phyloP scores from a whole-genome alignment of 2,888 invertebrate species.

The Amblyjoppa fuscipennis region DNA sequence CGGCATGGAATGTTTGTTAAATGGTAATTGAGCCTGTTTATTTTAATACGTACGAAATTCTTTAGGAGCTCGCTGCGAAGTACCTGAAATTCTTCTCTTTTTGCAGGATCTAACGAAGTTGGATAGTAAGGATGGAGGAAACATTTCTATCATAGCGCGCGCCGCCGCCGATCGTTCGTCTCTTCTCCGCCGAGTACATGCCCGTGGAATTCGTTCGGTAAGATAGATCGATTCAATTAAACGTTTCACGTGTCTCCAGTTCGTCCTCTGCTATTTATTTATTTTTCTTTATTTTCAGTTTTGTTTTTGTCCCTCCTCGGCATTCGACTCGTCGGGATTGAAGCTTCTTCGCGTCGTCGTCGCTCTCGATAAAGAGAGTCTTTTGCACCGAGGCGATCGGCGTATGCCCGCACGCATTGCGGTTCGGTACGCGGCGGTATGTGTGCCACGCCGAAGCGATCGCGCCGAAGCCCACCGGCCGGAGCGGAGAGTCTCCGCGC shows the following conservation, averaged over 20 bases:
- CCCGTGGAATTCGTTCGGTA: conserved; percentile 61
- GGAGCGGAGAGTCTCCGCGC: conserved; percentile 27
- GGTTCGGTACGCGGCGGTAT: conserved; percentile 38
- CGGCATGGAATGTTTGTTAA: too few species aligned
- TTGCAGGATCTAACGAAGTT: too few species aligned
- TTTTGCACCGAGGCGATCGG: conserved; percentile 10
- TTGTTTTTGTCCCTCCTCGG: not conserved
- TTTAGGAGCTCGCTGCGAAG: too few species aligned
- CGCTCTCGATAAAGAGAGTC: conserved; percentile 8
- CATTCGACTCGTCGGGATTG: conserved; percentile 7
- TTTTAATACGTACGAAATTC: too few species aligned
- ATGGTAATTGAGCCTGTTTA: too few species aligned
- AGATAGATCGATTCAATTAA: conserved; percentile 67
- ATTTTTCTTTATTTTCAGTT: not conserved
- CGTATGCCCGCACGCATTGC: conserved; percentile 10
- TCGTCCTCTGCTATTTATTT: not conserved
- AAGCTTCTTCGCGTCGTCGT: conserved; percentile 18
- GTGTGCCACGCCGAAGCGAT: conserved; percentile 54
- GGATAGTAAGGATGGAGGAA: not conserved
- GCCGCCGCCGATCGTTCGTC: conserved; percentile 45
- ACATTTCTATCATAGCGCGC: conserved; percentile 39
- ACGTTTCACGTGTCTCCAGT: conserved; percentile 48
- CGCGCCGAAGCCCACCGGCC: conserved; percentile 34
- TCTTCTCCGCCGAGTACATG: conserved; percentile 46
- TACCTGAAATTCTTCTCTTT: too few species aligned